Base-by-base conservation (phyloP, 2,113 vertebrate species). In the Aviceda subcristata region DNA sequence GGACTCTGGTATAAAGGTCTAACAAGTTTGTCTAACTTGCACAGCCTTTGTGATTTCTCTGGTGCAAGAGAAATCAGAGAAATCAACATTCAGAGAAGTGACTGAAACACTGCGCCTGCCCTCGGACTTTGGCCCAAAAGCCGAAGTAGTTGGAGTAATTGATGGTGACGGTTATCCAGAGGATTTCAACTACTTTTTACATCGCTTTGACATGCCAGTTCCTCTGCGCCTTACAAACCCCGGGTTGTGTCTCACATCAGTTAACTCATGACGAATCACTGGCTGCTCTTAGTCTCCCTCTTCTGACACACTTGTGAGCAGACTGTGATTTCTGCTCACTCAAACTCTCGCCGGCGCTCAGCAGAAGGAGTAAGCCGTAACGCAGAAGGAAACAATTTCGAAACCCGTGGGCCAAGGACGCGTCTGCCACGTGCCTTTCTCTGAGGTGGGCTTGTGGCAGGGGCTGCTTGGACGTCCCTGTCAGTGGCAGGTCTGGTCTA, bases 301-400 rank as follows among this genome's bases (percentile, higher is more conserved):
- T 92, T 57, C 53, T 80, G 63, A 38, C 39, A 18, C 41, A 15
- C 36, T 72, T 46, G 67, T 59, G 48, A 78, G 43, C 34, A 64
- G 66, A 22, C 43, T 53, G 13, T 75, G 86, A 73, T 57, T 73
- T 86, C 53, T 67, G 34, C 19, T 82, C 14, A 5, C 55, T 36
- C 53, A 14, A 9, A 86, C 15, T 73, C n/a, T 64, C 73, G 13
- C n/a, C 1, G 4, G 71, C 0, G 0, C 18, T 66, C 16, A 27
- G 24, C 36, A 57, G 50, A 45, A 73, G 18, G 5, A 48, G 5
- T 43, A 43, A 51, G 3, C 21, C 30, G 10, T 51, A 63, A 73
- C 6, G 10, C n/a, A 60, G 45, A 27, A 39, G 36, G 12, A 73
- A 55, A 27, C 11, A 6, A 15, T 51, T 86, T 75, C 38, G 46